phyloP scores from a whole-genome alignment of 2,113 vertebrate species.

The Apaloderma vittatum region DNA sequence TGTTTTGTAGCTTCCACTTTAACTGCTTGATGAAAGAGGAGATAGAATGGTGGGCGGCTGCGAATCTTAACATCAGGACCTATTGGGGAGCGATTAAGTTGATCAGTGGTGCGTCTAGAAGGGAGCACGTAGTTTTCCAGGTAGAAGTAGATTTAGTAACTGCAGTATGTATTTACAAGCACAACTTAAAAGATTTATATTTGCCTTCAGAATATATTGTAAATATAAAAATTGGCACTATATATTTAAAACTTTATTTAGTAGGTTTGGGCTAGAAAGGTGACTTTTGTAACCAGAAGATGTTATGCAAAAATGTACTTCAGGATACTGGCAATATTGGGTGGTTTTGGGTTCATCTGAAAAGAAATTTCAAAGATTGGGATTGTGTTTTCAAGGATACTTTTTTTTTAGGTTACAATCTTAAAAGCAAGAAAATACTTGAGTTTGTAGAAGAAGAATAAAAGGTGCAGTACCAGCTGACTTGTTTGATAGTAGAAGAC shows the following conservation, averaged over 20 bases:
- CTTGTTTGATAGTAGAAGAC: neutral
- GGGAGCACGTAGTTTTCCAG: conserved; percentile 20
- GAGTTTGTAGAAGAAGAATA: neutral
- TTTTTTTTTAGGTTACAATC: neutral
- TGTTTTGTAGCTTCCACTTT: conserved; percentile 67
- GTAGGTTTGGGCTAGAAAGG: conserved; percentile 32
- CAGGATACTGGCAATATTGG: neutral
- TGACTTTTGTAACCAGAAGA: conserved; percentile 38
- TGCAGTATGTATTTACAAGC: conserved; percentile 59
- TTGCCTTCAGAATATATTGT: conserved; percentile 71
- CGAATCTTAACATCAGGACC: conserved; percentile 27
- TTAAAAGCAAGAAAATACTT: neutral
- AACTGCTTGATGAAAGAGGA: conserved; percentile 36
- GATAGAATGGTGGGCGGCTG: conserved; percentile 41
- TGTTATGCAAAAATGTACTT: conserved; percentile 20
- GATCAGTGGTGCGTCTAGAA: neutral
- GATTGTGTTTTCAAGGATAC: neutral
- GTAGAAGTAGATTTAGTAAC: conserved; percentile 31
- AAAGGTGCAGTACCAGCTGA: neutral
- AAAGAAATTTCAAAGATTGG: neutral
- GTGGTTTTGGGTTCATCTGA: neutral
- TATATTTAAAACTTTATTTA: conserved; percentile 71
- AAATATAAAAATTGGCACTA: conserved; percentile 53
- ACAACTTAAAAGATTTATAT: conserved; percentile 68
- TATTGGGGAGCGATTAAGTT: neutral